Base-by-base conservation (phyloP, 2,888 invertebrate species). In the Cheilosia variabilis region DNA sequence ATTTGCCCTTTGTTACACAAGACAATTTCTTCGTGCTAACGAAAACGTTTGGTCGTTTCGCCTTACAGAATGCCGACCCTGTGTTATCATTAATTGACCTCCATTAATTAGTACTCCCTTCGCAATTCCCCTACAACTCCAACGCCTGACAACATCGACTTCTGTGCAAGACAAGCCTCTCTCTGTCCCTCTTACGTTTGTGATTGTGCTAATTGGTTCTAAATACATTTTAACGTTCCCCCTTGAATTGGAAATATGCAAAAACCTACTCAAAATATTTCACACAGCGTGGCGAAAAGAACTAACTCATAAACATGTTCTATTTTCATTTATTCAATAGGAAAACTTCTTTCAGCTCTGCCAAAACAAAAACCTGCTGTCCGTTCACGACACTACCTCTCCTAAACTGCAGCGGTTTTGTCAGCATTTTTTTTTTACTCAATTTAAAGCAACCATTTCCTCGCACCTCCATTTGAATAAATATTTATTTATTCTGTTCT, bases 401-500 rank as follows among this genome's bases (percentile, higher is more conserved):
- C 41, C 13, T 41, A 52, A 10, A 52, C n/a, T 37, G 17, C 15
- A 6, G 6, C 9, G 13, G 15, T 24, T 27, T 37, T 2, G n/a
- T 52, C 17, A 37, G 10, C 10, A 5, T 24, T 24, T 24, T 24
- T 24, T 24, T 31, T 31, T 31, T 31, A 31, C 31, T 31, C 50
- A 63, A 27, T 47, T 50, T 34, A 6, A 41, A 41, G 27, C 37
- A 73, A 50, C 24, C n/a, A 53, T 65, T 68, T 72, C 72, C 27
- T 45, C 27, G 45, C 22, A 76, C 57, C 47, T 13, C 58, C 52
- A 73, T 75, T 84, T 63, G 34, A 73, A 63, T 84, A 84, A 84
- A 84, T 84, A 84, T 84, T 84, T 84, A 84, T 84, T 84, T 79
- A 83, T 78, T 73, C 68, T 47, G 60, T 57, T 63, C 66, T 62